Conservation (phyloP, 2,888 invertebrate species). For the Magallana nippona region DNA sequence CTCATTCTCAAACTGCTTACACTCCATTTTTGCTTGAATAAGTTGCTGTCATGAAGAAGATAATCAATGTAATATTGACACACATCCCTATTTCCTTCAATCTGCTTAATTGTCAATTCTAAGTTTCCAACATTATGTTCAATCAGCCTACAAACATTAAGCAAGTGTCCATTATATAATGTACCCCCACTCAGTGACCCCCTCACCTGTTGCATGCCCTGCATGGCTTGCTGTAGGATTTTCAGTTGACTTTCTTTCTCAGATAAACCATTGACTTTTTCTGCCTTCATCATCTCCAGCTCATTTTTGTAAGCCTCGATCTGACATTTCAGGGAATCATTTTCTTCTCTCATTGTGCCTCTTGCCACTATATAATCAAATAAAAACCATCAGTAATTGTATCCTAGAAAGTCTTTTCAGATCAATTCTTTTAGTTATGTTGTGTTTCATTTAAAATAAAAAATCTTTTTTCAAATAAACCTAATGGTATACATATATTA, state of each 20-base stretch:
- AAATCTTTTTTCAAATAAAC: no score
- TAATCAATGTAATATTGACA: no score
- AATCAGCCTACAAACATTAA: no score
- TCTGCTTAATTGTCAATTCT: no score
- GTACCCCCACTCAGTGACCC: no score
- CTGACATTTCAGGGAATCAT: constrained; percentile 90
- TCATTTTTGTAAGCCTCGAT: constrained; percentile 96
- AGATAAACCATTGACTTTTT: constrained; percentile 85
- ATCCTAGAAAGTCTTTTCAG: neutral
- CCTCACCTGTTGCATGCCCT: constrained; percentile 77
- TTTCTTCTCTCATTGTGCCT: constrained; percentile 84
- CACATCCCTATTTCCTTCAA: no score
- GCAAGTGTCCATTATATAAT: no score
- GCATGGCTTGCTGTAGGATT: constrained; percentile 84
- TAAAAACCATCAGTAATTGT: neutral
- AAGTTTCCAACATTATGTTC: no score
- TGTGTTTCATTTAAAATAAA: no score
- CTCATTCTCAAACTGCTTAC: constrained; percentile 56
- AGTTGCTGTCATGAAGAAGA: constrained; percentile 66
- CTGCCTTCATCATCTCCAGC: constrained; percentile 91
- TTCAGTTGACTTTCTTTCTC: constrained; percentile 92
- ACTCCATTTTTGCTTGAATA: constrained; percentile 61
- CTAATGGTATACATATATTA: no score
- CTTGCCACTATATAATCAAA: constrained; percentile 55
- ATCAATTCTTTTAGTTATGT: no score